phyloP scores from a whole-genome alignment of 2,797 vertebrate species.

The Acipenser transmontanus region DNA sequence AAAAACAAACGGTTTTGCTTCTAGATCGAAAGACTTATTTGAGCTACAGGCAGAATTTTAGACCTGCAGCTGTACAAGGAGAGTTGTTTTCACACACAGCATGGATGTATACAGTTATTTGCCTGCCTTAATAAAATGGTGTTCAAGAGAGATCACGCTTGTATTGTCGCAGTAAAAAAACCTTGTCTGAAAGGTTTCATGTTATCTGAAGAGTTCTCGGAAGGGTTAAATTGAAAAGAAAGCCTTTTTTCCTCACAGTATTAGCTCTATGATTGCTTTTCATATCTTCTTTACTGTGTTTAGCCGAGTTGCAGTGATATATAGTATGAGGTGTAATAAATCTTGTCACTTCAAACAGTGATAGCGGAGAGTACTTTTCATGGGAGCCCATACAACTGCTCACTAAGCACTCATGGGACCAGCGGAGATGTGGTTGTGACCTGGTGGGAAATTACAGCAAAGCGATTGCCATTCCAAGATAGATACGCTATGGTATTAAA shows the following conservation, averaged over 20 bases:
- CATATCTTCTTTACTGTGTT: constrained; percentile 49
- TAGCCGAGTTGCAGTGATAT: constrained; percentile 43
- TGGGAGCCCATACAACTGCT: not conserved
- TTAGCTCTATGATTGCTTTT: constrained; percentile 52
- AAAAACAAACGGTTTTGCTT: too few species aligned
- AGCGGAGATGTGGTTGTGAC: not conserved
- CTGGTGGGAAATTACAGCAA: not conserved
- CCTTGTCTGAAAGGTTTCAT: too few species aligned
- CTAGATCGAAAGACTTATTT: too few species aligned
- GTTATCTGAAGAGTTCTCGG: too few species aligned
- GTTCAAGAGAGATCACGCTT: too few species aligned
- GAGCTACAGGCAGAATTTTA: too few species aligned
- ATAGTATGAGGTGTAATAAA: constrained; percentile 46
- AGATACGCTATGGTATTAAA: not conserved
- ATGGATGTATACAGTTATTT: too few species aligned
- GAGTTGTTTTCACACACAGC: too few species aligned
- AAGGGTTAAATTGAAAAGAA: too few species aligned
- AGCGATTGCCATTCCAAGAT: not conserved
- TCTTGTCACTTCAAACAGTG: constrained; percentile 30
- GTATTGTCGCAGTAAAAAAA: too few species aligned
- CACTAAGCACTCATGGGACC: constrained; percentile 10
- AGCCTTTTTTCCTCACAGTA: constrained; percentile 20
- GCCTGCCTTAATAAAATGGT: too few species aligned
- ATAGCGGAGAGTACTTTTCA: not conserved
- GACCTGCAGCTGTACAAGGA: too few species aligned